These are phyloP conservation scores for Sarcophilus harrisii DNA, from an alignment of 2,797 vertebrate genomes.

Conservation along the genomic window DNA sequence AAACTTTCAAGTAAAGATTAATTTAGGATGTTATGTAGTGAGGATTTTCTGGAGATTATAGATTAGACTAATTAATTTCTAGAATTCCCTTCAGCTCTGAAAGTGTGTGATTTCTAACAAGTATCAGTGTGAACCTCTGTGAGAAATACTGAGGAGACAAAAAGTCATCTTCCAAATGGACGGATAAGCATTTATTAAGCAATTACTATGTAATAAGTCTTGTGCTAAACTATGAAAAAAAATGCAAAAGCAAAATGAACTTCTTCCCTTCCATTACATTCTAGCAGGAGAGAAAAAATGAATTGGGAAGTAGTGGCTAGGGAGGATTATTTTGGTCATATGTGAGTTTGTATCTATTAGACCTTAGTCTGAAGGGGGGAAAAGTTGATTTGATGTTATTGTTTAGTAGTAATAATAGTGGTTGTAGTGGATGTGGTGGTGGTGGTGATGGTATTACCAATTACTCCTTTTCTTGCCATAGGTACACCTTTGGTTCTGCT, in stretches of 20 bases:
- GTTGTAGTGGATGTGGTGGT: no score
- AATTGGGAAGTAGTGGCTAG: not conserved
- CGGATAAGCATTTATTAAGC: not conserved
- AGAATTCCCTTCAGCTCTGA: not conserved
- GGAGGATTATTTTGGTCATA: not conserved
- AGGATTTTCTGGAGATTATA: not conserved
- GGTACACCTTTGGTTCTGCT: constrained; percentile 94
- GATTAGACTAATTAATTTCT: not conserved
- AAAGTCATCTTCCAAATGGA: not conserved
- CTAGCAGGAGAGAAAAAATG: not conserved
- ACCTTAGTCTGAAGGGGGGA: not conserved
- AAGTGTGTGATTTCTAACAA: not conserved
- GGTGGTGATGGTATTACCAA: no score
- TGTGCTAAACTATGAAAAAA: not conserved
- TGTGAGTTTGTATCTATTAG: not conserved
- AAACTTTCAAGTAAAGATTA: not conserved
- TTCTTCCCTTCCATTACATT: not conserved
- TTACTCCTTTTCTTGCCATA: constrained; percentile 71
- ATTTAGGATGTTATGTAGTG: not conserved
- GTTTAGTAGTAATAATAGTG: not conserved
- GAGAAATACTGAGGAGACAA: not conserved
- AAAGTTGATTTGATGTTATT: not conserved
- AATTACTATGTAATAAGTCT: not conserved
- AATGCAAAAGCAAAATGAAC: not conserved
- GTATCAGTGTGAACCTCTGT: not conserved